Base-by-base conservation (phyloP, 2,113 vertebrate species). In the Protobothrops flavoviridis region DNA sequence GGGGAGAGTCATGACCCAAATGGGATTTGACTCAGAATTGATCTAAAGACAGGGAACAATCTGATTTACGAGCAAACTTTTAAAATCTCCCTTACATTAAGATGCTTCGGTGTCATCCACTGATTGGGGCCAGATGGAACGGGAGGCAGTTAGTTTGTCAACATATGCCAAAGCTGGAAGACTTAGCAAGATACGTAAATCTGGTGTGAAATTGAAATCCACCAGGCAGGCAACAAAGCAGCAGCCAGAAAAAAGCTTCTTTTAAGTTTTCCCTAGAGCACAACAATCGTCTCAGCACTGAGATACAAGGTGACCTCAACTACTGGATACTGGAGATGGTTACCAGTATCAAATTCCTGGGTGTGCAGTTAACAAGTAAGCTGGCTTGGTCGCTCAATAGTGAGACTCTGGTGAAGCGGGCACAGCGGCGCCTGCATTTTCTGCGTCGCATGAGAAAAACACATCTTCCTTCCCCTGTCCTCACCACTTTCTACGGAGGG, bases 201-300 rank as follows among this genome's bases (percentile, higher is more conserved):
- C 74, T 57, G 53, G n/a, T n/a, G 20, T 24, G 48, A 20, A 85
- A 13, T 13, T 1, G 8, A 29, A 85, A 8, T 24, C n/a, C 6
- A 7, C 48, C 26, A 43, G 9, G n/a, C 39, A 43, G 88, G 88
- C 29, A 5, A 8, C 24, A 90, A 90, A 85, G 11, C 26, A 17
- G 26, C 53, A 24, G 39, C 57, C 61, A 74, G 33, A 3, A 21
- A 53, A 39, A 26, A 90, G 15, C 39, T 11, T 3, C 17, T 90
- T 90, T 90, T 94, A 85, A 53, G 11, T 94, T 89, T n/a, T 94
- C 92, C 92, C 3, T 15, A 74, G 55, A 64, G 39, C 33, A 33
- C 0, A 85, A 86, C 55, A 20, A 45, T 48, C 9, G 39, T 48
- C 29, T 90, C 50, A 59, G 24, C 24, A 0, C 0, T 0, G 39